A percentile compares a stretch with the other conserved stretches of the same genome.
These are phyloP conservation scores for Ecliptopera silaceata DNA, from an alignment of 2,888 invertebrate genomes.

Conservation along the genomic window DNA sequence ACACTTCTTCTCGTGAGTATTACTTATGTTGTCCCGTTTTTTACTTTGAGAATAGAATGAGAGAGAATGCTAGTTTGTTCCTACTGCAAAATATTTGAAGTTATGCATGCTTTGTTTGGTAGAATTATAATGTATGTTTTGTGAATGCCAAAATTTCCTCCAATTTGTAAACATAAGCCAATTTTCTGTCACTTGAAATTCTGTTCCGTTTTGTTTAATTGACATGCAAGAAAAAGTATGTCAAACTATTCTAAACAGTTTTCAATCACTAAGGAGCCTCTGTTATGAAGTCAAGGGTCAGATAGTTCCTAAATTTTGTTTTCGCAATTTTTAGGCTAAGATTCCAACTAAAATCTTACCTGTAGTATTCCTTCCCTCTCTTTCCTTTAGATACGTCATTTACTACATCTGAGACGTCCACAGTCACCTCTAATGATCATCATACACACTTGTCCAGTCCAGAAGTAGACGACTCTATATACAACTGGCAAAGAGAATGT, in stretches of 20 bases:
- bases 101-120: not conserved
- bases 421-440: constrained; percentile 14
- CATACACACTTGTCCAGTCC: constrained; percentile 4
- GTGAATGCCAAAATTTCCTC: not conserved
- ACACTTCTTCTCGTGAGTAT: constrained; percentile 69
- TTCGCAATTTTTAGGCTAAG: no score
- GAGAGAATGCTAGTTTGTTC: not conserved
- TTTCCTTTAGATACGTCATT: constrained; percentile 28
- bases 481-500: constrained; percentile 26
- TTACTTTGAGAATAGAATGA: not conserved
- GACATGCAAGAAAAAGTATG: no score
- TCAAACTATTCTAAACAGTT: no score
- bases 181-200: no score
- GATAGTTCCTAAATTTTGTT: no score
- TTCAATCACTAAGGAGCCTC: no score
- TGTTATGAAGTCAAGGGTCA: no score
- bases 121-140: not conserved
- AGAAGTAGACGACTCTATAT: constrained; percentile 26
- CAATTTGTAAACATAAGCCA: not conserved
- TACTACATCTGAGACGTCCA: constrained; percentile 15
- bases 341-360: not conserved
- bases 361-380: not conserved
- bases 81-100: no score
- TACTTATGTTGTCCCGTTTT: not conserved
- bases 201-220: no score